Evolutionary conservation across 2,888 invertebrate species (phyloP).

Genomic region (Oscheius myriophilus): DNA sequence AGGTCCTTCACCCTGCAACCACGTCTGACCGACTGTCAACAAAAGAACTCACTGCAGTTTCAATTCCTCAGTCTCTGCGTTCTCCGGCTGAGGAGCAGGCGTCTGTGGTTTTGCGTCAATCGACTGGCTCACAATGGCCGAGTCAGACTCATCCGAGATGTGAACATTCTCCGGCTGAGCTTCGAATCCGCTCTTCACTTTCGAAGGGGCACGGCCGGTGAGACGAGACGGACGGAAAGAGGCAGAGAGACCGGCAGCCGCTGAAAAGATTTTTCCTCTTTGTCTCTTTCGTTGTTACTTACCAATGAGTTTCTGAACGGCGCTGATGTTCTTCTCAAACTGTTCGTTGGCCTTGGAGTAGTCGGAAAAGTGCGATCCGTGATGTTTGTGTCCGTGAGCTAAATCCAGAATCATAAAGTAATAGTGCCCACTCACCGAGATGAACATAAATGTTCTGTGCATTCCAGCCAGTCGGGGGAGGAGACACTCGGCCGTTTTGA

Average conservation of each 20-base stretch:
- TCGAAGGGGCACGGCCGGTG: constrained; percentile 10
- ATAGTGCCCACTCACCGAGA: constrained; percentile 52
- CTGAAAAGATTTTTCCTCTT: constrained; percentile 30
- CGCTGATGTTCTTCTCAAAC: constrained; percentile 53
- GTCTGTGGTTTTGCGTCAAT: background rate
- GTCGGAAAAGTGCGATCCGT: constrained; percentile 51
- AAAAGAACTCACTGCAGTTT: constrained; percentile 20
- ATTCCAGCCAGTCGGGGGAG: constrained; percentile 54
- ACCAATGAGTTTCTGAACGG: constrained; percentile 56
- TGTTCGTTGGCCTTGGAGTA: constrained; percentile 52
- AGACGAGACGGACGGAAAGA: constrained; percentile 8
- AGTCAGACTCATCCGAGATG: constrained; percentile 46
- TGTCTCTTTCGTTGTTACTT: too few species aligned
- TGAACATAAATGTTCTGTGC: constrained; percentile 53
- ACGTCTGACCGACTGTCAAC: background rate
- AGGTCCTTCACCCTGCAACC: constrained; percentile 22
- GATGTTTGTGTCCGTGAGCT: constrained; percentile 52
- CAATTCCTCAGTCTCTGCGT: constrained; percentile 19
- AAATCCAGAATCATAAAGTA: too few species aligned
- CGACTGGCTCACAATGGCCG: background rate
- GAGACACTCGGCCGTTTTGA: constrained; percentile 49
- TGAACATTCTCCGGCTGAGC: constrained; percentile 56
- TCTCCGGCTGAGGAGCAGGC: constrained; percentile 3
- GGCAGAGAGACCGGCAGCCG: constrained; percentile 41
- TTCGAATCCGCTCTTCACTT: constrained; percentile 47